Evolutionary conservation across 2,113 vertebrate genomes (phyloP), one percentile per base, ranked within the genome.

Genomic region (Sula dactylatra): DNA sequence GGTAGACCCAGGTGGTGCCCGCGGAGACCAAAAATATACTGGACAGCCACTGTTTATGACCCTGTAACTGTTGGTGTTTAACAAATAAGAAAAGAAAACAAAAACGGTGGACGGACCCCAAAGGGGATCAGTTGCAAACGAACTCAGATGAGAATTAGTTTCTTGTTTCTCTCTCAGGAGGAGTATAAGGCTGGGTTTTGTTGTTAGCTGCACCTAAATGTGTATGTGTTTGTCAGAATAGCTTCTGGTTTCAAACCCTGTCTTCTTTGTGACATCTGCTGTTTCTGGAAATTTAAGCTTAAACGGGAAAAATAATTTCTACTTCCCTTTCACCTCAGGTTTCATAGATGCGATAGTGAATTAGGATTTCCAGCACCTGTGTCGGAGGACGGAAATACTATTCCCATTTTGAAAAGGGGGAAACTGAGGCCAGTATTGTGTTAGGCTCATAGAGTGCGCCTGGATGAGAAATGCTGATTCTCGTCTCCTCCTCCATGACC

Each of bases 271-370:
- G 47, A 34, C 58, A 29, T 71, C 49, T 55, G 3, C 10, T 26
- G 20, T 7, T 42, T 62, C 72, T 81, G 86, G 47, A 50, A 40
- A 44, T 59, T 45, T 4, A 24, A 62, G 21, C 20, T 62, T 36
- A 38, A 92, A 29, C 8, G 29, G 77, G 64, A 54, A 49, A 69
- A 84, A 10, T 10, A 12, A 42, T 27, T 69, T 40, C 29, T 58
- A 5, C 38, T 40, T 78, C 29, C 6, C 64, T 81, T 92, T 73
- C 59, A 34, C 16, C 38, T 59, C 64, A 27, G 29, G 2, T 3
- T 42, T 79, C 18, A 14, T 13, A 8, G 29, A 9, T 26, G 11
- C 9, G 31, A 5, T 0, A 1, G 2, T 10, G 64, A 71, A 8
- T 64, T 36, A 4, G 67, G 80, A 26, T 91, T 64, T 76, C 31